These are phyloP conservation scores for Andricus grossulariae DNA, from an alignment of 1,140 invertebrate genomes.

Conservation along the genomic window DNA sequence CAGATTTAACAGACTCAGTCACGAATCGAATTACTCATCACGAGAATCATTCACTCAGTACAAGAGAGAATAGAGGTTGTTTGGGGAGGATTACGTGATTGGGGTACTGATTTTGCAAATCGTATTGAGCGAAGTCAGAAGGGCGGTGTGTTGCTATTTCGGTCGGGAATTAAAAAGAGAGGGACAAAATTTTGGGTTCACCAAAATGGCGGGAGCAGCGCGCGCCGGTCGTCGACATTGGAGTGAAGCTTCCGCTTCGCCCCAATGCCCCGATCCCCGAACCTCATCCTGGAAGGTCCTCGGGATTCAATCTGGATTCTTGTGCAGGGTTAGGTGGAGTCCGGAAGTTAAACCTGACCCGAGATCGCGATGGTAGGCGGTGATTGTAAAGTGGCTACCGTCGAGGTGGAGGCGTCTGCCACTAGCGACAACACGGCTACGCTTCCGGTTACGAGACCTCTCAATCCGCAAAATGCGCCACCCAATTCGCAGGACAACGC, in stretches of 20 bases:
- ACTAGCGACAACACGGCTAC: constrained; percentile 89
- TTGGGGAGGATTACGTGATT: constrained; percentile 8
- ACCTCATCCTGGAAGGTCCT: neutral
- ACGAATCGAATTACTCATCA: neutral
- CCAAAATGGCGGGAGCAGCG: constrained; percentile 69
- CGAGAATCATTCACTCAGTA: neutral
- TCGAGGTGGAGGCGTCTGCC: constrained; percentile 83
- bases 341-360: constrained; percentile 43
- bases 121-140: constrained; percentile 10
- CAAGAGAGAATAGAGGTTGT: neutral
- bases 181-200: constrained; percentile 54
- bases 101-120: neutral
- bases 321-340: constrained; percentile 22
- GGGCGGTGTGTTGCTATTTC: neutral
- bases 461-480: constrained; percentile 78
- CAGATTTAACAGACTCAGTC: neutral
- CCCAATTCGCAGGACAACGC: constrained; percentile 81
- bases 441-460: constrained; percentile 83
- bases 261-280: constrained; percentile 27
- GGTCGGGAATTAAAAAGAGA: constrained; percentile 8
- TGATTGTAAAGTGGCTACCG: constrained; percentile 90
- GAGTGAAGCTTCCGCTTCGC: constrained; percentile 23
- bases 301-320: constrained; percentile 6
- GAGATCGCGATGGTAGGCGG: constrained; percentile 78
- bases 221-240: constrained; percentile 49